These are phyloP conservation scores for Daboia siamensis DNA, from an alignment of 2,113 vertebrate species.

Conservation along the genomic window DNA sequence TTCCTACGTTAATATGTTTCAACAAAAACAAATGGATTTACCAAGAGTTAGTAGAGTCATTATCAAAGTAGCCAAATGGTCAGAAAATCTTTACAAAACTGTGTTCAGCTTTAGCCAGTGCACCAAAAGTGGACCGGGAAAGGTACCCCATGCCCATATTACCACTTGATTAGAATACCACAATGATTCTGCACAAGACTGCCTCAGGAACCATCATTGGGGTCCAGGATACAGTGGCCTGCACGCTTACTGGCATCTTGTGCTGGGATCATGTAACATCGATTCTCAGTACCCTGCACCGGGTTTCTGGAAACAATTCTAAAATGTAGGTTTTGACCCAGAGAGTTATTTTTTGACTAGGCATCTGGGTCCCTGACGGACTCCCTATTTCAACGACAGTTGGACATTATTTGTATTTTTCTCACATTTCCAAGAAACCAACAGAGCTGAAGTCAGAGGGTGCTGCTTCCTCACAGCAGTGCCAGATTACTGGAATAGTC, in stretches of 20 bases:
- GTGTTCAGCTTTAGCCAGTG: neutral
- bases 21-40: neutral
- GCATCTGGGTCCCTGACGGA: neutral
- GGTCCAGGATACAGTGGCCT: neutral
- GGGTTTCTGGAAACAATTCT: neutral
- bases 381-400: neutral
- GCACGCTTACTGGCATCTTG: neutral
- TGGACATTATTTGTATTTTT: neutral
- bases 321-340: neutral
- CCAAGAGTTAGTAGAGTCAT: neutral
- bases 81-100: neutral
- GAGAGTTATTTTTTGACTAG: neutral
- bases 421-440: neutral
- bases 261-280: neutral
- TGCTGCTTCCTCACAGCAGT: neutral
- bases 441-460: neutral
- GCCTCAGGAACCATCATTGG: neutral
- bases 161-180: neutral
- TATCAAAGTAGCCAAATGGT: neutral
- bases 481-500: neutral
- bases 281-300: neutral
- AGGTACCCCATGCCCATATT: neutral
- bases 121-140: neutral
- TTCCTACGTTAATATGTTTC: neutral
- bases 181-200: neutral